phyloP scores from a whole-genome alignment of 2,797 vertebrate genomes.

The Muscicapa striata region DNA sequence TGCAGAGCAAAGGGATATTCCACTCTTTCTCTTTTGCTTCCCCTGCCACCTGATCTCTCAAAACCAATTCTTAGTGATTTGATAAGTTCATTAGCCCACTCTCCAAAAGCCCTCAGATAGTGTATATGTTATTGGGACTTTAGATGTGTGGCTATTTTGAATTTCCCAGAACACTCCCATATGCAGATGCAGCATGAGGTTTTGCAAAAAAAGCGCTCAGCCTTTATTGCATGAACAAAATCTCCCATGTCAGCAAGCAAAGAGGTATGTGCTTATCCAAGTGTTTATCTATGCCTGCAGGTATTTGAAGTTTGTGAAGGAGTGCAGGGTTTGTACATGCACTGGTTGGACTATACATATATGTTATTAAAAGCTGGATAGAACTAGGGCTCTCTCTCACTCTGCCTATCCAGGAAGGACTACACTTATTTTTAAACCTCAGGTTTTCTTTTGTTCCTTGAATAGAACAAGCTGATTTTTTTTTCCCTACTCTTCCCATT shows the following conservation, averaged over 20 bases:
- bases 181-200: constrained; percentile 19
- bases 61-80: not conserved
- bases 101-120: not conserved
- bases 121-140: not conserved
- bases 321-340: constrained; percentile 63
- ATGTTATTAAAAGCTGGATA: constrained; percentile 39
- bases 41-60: not conserved
- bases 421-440: constrained; percentile 1
- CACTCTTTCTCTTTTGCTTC: not conserved
- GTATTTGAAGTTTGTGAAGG: constrained; percentile 57
- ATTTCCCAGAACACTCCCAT: constrained; percentile 29
- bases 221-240: constrained; percentile 56
- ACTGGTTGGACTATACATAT: constrained; percentile 26
- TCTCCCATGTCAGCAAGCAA: constrained; percentile 63
- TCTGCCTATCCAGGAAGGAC: not conserved
- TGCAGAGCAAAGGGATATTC: not conserved
- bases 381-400: not conserved
- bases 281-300: constrained; percentile 66
- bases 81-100: not conserved
- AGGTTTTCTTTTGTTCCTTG: not conserved
- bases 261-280: constrained; percentile 65
- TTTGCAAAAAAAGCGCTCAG: constrained; percentile 24
- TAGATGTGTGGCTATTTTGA: not conserved
- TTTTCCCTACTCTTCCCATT: not conserved
- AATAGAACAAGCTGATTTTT: not conserved